Evolutionary conservation across 2,113 vertebrate genomes (phyloP).

Genomic region (Phaethon lepturus): DNA sequence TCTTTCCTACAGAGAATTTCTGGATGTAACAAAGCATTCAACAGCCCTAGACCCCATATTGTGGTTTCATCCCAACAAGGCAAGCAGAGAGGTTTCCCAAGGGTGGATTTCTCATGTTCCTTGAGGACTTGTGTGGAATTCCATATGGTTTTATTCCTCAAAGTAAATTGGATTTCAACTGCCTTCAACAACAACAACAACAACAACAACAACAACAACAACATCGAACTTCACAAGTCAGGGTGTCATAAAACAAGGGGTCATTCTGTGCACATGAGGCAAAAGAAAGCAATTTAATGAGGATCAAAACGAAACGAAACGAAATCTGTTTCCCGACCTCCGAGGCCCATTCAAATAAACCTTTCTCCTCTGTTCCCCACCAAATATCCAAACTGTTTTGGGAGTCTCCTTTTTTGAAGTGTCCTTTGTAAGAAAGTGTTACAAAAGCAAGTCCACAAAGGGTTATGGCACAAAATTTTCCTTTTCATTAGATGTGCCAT

Average conservation of each 20-base stretch:
- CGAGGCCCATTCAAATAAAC: rapidly evolving
- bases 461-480: neutral
- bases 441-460: neutral
- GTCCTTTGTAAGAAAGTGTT: rapidly evolving
- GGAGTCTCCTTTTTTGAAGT: neutral
- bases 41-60: neutral
- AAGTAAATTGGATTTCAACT: neutral
- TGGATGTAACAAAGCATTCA: neutral
- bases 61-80: neutral
- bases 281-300: neutral
- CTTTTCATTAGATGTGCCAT: neutral
- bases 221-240: neutral
- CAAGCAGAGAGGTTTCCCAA: neutral
- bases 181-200: neutral
- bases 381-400: neutral
- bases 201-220: no score
- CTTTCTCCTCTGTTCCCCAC: neutral
- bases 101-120: neutral
- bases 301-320: neutral
- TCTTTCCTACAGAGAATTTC: neutral
- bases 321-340: neutral
- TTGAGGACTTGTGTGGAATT: neutral
- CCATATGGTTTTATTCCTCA: neutral
- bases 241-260: neutral
- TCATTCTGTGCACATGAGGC: neutral